phyloP scores from a whole-genome alignment of 2,797 vertebrate species.

The Lutra lutra region DNA sequence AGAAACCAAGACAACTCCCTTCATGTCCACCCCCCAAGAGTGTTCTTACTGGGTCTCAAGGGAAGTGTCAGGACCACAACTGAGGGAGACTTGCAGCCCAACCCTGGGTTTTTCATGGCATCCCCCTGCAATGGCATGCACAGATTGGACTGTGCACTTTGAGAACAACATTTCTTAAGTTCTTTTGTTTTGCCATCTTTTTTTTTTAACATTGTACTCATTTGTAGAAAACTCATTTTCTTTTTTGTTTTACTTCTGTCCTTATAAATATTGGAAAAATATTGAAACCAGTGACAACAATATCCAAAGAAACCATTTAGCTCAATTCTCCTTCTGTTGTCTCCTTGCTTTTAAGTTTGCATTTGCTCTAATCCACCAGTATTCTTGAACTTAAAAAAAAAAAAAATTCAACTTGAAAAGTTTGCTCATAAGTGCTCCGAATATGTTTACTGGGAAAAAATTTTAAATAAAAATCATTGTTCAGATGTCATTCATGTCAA shows the following conservation, averaged over 20 bases:
- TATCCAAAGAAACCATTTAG: neutral
- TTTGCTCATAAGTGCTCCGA: slow-evolving; percentile 57
- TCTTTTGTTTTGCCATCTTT: neutral
- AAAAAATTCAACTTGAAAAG: slow-evolving; percentile 38
- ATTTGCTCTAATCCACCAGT: neutral
- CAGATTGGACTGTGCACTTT: neutral
- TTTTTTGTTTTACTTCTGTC: neutral
- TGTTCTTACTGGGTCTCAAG: neutral
- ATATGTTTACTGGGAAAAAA: slow-evolving; percentile 68
- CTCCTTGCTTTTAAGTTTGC: neutral
- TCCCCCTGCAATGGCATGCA: accelerated
- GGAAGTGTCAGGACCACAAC: neutral
- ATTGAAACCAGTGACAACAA: neutral
- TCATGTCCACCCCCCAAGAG: neutral
- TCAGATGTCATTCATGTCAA: slow-evolving; percentile 77
- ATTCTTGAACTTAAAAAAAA: slow-evolving; percentile 51
- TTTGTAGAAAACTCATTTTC: neutral
- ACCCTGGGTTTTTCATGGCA: neutral
- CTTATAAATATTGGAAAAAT: slow-evolving; percentile 1
- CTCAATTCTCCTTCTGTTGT: neutral
- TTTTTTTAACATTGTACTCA: neutral
- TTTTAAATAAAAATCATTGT: slow-evolving; percentile 75
- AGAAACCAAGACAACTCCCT: neutral
- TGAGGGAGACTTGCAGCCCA: neutral
- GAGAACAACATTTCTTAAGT: neutral